phyloP scores from a whole-genome alignment of 2,113 vertebrate species.

The Butorides virescens region DNA sequence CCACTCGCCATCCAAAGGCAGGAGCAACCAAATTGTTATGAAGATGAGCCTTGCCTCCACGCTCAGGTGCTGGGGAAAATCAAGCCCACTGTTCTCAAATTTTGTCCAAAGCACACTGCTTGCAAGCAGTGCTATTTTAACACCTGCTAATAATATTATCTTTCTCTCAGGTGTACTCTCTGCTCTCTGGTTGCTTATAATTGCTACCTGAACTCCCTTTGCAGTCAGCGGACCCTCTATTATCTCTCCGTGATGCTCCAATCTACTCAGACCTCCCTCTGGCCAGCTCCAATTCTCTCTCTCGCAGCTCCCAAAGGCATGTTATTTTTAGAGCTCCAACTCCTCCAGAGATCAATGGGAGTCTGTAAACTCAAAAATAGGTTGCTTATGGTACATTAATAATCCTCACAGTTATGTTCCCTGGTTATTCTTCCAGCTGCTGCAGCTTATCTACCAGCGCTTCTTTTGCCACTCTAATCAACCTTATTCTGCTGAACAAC shows the following conservation, averaged over 20 bases:
- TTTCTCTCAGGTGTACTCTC: not conserved
- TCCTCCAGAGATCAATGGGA: constrained; percentile 52
- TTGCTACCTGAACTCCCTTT: not conserved
- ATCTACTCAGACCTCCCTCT: constrained; percentile 23
- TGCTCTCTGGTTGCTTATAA: constrained; percentile 1
- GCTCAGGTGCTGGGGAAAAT: not conserved
- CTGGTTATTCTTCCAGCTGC: constrained; percentile 39
- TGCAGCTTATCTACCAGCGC: not conserved
- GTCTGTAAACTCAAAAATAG: constrained; percentile 55
- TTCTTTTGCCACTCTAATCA: not conserved
- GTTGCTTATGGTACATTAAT: constrained; percentile 33
- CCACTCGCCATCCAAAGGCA: not conserved
- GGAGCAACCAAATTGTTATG: not conserved
- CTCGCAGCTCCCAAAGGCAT: not conserved
- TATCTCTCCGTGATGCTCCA: not conserved
- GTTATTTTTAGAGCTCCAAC: constrained; percentile 44
- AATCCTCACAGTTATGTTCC: constrained; percentile 24
- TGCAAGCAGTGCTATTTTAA: constrained; percentile 14
- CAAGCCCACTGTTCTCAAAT: not conserved
- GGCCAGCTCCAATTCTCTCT: not conserved
- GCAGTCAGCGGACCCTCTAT: not conserved
- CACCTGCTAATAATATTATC: not conserved
- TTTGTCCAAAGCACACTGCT: not conserved
- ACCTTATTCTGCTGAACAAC: not conserved
- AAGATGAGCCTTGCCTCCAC: not conserved